phyloP scores from a whole-genome alignment of 1,140 invertebrate genomes.

The Galleria mellonella region DNA sequence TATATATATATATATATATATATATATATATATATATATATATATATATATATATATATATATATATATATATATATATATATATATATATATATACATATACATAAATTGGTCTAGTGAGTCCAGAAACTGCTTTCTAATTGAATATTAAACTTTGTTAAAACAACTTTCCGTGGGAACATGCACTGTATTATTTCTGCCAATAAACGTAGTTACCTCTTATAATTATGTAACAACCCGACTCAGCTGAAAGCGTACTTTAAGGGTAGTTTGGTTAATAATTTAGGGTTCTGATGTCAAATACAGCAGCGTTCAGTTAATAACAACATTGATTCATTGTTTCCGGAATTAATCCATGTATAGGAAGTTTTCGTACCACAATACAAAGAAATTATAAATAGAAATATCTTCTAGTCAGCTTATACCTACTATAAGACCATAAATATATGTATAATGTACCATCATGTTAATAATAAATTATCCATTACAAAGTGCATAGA shows the following conservation, averaged over 20 bases:
- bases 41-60: no score
- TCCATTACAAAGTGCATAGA: no score
- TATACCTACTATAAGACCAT: no score
- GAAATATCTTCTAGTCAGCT: no score
- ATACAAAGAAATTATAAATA: no score
- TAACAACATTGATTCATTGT: no score
- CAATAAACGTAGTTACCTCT: conserved; percentile 10
- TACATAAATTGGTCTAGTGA: conserved; percentile 1
- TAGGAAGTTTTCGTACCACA: no score
- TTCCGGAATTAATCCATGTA: no score
- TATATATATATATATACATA: background rate
- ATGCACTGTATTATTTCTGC: conserved; percentile 19
- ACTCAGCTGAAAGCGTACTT: conserved; percentile 5
- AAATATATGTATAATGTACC: no score
- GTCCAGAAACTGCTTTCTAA: conserved; percentile 23
- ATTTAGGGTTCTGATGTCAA: conserved; percentile 6
- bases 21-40: no score
- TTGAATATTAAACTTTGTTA: conserved; percentile 39
- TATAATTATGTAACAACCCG: conserved; percentile 5
- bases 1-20: no score
- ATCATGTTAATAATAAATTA: no score
- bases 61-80: background rate
- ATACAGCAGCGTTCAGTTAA: background rate
- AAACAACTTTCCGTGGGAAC: conserved; percentile 24
- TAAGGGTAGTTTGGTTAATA: conserved; percentile 5